Evolutionary conservation across 2,797 vertebrate genomes (phyloP).

Genomic region (Nannoperca australis): DNA sequence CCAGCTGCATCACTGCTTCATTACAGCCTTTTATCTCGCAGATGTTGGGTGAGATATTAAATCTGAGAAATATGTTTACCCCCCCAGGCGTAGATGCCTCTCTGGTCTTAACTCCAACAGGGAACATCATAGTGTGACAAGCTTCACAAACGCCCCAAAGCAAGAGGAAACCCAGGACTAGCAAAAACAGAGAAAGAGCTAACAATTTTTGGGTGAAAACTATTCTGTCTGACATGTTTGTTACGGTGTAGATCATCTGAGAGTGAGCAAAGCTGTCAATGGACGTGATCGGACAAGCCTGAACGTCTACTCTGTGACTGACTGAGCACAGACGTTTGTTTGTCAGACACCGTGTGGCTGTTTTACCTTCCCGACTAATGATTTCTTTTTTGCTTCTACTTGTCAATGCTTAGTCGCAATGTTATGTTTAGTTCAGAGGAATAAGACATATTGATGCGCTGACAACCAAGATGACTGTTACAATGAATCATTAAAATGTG

Average conservation of each 20-base stretch:
- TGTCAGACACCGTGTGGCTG: conserved; percentile 26
- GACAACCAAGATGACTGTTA: conserved; percentile 30
- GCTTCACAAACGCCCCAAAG: conserved; percentile 39
- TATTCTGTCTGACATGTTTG: conserved; percentile 44
- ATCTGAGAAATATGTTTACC: conserved; percentile 57
- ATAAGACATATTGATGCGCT: conserved; percentile 40
- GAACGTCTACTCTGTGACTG: conserved; percentile 32
- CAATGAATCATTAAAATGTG: not conserved
- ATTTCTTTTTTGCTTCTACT: conserved; percentile 41
- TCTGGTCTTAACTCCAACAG: conserved; percentile 40
- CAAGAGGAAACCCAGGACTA: conserved; percentile 47
- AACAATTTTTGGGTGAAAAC: conserved; percentile 65
- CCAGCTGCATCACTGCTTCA: conserved; percentile 71
- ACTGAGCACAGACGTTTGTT: conserved; percentile 42
- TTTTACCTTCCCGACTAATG: conserved; percentile 51
- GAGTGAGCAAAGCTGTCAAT: conserved; percentile 28
- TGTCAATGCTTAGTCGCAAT: conserved; percentile 34
- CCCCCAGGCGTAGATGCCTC: conserved; percentile 46
- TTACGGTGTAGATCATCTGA: conserved; percentile 19
- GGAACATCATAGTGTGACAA: conserved; percentile 57
- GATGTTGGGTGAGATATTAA: conserved; percentile 63
- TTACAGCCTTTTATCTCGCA: conserved; percentile 70
- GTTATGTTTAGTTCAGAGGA: conserved; percentile 38
- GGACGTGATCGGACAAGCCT: conserved; percentile 67
- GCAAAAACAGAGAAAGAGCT: conserved; percentile 44